phyloP scores from a whole-genome alignment of 2,113 vertebrate genomes.

The Uria aalge region DNA sequence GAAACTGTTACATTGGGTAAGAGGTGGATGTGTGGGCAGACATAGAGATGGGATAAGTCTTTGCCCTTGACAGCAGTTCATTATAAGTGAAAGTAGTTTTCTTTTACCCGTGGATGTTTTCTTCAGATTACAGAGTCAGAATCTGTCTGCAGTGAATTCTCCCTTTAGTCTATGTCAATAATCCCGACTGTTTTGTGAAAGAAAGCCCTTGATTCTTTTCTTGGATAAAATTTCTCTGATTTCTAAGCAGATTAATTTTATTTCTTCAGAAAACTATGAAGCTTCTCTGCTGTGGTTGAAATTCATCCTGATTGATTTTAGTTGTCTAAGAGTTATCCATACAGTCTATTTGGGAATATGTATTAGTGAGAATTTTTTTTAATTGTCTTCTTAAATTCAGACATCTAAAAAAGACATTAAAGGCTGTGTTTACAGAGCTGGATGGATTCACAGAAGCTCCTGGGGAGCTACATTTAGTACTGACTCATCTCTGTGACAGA shows the following conservation, averaged over 20 bases:
- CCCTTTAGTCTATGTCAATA: not conserved
- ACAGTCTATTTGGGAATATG: not conserved
- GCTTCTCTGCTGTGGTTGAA: not conserved
- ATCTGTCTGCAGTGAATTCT: not conserved
- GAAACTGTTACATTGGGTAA: not conserved
- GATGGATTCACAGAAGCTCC: not conserved
- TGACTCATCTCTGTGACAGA: not conserved
- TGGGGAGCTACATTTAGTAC: not conserved
- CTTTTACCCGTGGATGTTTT: not conserved
- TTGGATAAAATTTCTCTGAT: not conserved
- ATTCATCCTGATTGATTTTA: not conserved
- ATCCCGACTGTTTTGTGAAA: accelerated
- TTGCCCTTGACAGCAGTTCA: not conserved
- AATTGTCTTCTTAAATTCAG: not conserved
- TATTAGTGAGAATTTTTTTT: not conserved
- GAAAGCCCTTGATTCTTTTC: not conserved
- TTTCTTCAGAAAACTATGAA: not conserved
- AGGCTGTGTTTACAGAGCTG: not conserved
- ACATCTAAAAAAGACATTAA: not conserved
- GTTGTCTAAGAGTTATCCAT: not conserved
- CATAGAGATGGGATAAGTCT: not conserved
- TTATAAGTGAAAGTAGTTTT: not conserved
- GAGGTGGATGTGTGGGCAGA: not conserved
- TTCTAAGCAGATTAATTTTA: not conserved
- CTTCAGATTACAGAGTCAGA: not conserved